Conservation (phyloP, 1,140 invertebrate species). For the Mizuhopecten yessoensis region DNA sequence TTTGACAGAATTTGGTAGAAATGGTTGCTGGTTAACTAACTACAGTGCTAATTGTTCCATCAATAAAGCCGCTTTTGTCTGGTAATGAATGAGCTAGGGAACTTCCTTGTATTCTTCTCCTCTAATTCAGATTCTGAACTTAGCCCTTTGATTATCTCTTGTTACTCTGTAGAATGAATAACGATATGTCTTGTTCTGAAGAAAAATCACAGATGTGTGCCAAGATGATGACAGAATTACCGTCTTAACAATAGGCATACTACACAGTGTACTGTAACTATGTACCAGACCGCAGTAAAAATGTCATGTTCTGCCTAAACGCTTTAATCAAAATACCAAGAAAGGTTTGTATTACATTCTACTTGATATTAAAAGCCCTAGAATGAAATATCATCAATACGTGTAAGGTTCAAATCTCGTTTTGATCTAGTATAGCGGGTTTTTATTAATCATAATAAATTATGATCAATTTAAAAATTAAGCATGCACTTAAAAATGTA, state of each 20-base stretch:
- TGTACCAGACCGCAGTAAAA: too few species aligned
- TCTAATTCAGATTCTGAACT: neutral
- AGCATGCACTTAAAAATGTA: too few species aligned
- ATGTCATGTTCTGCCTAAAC: too few species aligned
- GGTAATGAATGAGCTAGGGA: too few species aligned
- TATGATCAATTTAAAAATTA: too few species aligned
- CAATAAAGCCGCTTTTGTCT: neutral
- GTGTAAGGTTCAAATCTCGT: too few species aligned
- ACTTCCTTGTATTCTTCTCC: neutral
- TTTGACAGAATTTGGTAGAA: neutral
- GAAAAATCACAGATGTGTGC: neutral
- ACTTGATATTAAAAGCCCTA: too few species aligned
- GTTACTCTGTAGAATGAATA: neutral
- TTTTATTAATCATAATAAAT: too few species aligned
- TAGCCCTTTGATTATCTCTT: neutral
- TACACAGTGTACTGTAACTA: neutral
- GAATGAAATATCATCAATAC: too few species aligned
- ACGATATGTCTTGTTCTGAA: neutral
- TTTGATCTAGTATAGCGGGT: too few species aligned
- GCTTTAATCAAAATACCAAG: too few species aligned
- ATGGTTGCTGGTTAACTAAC: neutral
- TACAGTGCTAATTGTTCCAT: neutral
- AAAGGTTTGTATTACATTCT: too few species aligned
- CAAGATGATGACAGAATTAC: neutral
- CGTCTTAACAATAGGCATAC: neutral